Percentiles rank a stretch among this genome's conserved stretches.
These are phyloP conservation scores for Natrix natrix DNA, from an alignment of 2,797 vertebrate species.

Conservation along the genomic window DNA sequence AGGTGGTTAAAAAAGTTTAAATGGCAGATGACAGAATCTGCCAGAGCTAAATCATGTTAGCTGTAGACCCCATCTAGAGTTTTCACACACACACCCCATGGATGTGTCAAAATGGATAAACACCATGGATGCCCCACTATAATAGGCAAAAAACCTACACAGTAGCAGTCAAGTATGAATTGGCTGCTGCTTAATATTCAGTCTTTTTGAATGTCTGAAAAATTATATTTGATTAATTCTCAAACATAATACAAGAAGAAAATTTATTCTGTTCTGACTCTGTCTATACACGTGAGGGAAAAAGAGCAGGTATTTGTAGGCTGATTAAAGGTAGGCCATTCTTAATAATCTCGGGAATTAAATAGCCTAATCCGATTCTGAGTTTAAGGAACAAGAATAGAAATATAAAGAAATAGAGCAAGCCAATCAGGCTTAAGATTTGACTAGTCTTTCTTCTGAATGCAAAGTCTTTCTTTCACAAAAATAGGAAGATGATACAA, in stretches of 20 bases:
- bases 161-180: neutral
- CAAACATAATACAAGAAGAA: neutral
- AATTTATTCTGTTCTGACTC: neutral
- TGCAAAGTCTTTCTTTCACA: slow-evolving; percentile 40
- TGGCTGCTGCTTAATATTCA: neutral
- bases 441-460: slow-evolving; percentile 48
- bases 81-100: neutral
- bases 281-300: slow-evolving; percentile 31
- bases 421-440: slow-evolving; percentile 58
- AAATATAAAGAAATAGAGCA: slow-evolving; percentile 80
- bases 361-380: slow-evolving; percentile 83
- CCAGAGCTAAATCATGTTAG: neutral
- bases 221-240: neutral
- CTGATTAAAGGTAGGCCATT: slow-evolving; percentile 67
- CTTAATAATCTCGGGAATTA: slow-evolving; percentile 79
- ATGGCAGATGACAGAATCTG: neutral
- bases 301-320: slow-evolving; percentile 50
- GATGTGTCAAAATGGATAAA: neutral
- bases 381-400: slow-evolving; percentile 85
- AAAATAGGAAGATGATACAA: slow-evolving; percentile 31
- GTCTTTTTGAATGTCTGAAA: neutral
- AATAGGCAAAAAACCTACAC: neutral
- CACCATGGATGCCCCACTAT: neutral
- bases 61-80: neutral
- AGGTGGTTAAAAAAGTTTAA: neutral